Evolutionary conservation across 2,888 invertebrate species (phyloP).

Genomic region (Pardosa pseudoannulata): DNA sequence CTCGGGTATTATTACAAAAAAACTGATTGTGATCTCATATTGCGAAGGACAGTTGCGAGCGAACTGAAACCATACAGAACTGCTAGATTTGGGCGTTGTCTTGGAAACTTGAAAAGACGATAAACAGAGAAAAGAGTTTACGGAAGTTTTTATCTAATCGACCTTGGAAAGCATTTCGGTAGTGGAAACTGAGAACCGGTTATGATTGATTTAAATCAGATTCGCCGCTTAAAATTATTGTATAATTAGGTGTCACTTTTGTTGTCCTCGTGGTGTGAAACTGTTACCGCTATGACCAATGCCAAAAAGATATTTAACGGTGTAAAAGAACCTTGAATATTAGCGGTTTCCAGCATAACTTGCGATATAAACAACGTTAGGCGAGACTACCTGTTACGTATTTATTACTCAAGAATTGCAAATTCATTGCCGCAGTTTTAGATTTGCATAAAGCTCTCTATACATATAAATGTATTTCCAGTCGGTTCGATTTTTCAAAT

Average conservation of each 20-base stretch:
- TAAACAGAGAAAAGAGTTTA: constrained; percentile 25
- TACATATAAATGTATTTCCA: too few species aligned
- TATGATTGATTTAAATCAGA: background rate
- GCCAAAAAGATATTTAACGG: too few species aligned
- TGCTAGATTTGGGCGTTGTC: constrained; percentile 24
- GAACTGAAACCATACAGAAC: background rate
- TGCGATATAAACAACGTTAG: too few species aligned
- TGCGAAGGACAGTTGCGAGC: background rate
- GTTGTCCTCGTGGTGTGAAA: background rate
- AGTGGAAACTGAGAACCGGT: constrained; percentile 12
- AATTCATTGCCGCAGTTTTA: too few species aligned
- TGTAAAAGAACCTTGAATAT: too few species aligned
- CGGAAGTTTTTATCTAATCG: constrained; percentile 23
- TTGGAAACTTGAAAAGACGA: background rate
- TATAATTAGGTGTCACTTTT: background rate
- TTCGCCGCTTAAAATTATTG: background rate
- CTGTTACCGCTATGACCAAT: too few species aligned
- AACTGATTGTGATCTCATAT: background rate
- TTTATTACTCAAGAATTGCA: too few species aligned
- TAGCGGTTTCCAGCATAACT: too few species aligned
- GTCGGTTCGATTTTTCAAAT: too few species aligned
- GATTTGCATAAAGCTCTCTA: too few species aligned
- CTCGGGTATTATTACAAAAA: background rate
- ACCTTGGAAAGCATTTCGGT: constrained; percentile 23
- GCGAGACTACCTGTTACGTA: too few species aligned